Base-by-base conservation (phyloP, 2,113 vertebrate genomes). In the Phyllopteryx taeniolatus region DNA sequence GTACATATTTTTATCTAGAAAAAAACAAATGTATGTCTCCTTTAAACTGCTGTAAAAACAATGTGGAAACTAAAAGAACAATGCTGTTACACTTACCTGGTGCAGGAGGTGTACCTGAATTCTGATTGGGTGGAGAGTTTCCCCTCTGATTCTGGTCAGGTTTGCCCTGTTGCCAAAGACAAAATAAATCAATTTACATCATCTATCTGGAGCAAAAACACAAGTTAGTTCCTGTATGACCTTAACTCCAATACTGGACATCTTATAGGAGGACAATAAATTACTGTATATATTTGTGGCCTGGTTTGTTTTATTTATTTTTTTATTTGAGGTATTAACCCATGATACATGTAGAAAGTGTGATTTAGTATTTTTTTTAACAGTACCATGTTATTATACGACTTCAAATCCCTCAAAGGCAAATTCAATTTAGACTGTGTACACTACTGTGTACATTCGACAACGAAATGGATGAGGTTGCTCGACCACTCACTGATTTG, bases 91-190 rank as follows among this genome's bases (percentile, higher is more conserved):
- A 86, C 94, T 93, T 89, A 97, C 96, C 96, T 88, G 94, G 82
- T 87, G 93, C 91, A 71, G 93, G 92, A 71, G 94, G 88, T 87
- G 93, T 93, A 94, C 95, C 95, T 94, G 95, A 91, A 93, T 94
- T 94, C 87, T 93, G 94, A 89, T 89, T 95, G 59, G 94, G 93
- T 13, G 94, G 89, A 83, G 94, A 95, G 92, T 95, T 96, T 81
- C 90, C 96, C 79, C 93, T 94, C 91, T 94, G 95, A 85, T 98
- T 95, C 92, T 94, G 95, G 87, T 99, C 96, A 82, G 87, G 92
- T 82, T 96, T 95, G 80, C 90, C 93, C 95, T 97, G 91, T 77
- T 67, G 84, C 74, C 83, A 68, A 56, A 46, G 4, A 3, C 13
- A 67, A 5, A 73, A 22, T 0, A 8, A 35, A 44, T 71, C 0